A percentile compares a stretch with the other conserved stretches of the same genome.
phyloP scores from a whole-genome alignment of 2,888 invertebrate genomes.

The Rotaria magnacalcarata region DNA sequence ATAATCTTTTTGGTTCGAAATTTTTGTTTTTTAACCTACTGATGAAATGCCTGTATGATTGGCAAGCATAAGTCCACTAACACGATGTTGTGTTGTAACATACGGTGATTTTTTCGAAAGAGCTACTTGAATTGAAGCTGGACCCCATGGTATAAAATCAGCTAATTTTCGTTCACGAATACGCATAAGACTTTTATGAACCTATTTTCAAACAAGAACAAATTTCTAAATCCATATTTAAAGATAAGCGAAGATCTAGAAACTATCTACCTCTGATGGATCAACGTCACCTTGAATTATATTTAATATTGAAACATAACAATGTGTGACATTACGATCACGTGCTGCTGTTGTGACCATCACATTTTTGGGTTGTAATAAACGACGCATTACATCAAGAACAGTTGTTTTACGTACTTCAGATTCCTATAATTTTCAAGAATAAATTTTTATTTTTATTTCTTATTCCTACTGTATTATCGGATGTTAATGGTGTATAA shows the following conservation, averaged over 20 bases:
- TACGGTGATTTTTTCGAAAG: slow-evolving; percentile 89
- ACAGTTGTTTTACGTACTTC: slow-evolving; percentile 81
- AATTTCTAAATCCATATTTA: not conserved
- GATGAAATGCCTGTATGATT: slow-evolving; percentile 96
- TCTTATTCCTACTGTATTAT: slow-evolving; percentile 55
- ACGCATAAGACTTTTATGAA: slow-evolving; percentile 89
- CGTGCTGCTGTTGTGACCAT: slow-evolving; percentile 91
- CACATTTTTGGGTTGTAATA: slow-evolving; percentile 97
- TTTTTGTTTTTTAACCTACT: slow-evolving; percentile 61
- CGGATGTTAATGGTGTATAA: slow-evolving; percentile 80
- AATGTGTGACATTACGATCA: slow-evolving; percentile 71
- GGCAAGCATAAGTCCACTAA: slow-evolving; percentile 92
- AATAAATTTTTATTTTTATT: too few species aligned
- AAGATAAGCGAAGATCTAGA: not conserved
- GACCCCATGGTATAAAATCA: slow-evolving; percentile 95
- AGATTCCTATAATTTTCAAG: slow-evolving; percentile 19
- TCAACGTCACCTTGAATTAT: slow-evolving; percentile 89
- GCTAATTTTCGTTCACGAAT: slow-evolving; percentile 88
- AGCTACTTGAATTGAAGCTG: slow-evolving; percentile 92
- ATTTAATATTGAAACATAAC: slow-evolving; percentile 91
- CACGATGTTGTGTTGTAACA: slow-evolving; percentile 84
- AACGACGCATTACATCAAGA: slow-evolving; percentile 88
- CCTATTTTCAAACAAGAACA: slow-evolving; percentile 54
- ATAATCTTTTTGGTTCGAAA: not conserved
- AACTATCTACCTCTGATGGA: slow-evolving; percentile 71